Evolutionary conservation across 2,888 invertebrate genomes (phyloP), one percentile per base, ranked within the genome.

Genomic region (Ichneumoninae sp.): DNA sequence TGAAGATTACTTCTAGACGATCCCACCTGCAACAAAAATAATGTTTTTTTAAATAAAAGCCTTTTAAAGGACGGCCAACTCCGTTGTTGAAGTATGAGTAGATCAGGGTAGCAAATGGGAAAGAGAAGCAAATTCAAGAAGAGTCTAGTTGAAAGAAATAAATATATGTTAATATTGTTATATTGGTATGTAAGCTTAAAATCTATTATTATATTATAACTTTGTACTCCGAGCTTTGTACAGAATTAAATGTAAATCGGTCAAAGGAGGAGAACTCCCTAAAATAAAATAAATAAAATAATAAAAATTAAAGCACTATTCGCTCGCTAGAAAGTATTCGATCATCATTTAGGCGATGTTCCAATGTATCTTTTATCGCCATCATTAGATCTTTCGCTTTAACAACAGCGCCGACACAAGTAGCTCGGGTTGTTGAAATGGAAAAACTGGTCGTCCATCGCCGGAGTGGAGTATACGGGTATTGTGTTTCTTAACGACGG

Each of bases 361-460:
- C 66, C 40, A 74, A 74, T 65, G 76, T 70, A 73, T 57, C 78
- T 78, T 78, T 78, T 75, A 84, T 84, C 75, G 78, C 70, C 78
- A 78, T 84, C 81, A 78, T 84, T 75, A 84, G 74, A 84, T 78
- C 68, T 78, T 74, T 65, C 81, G 74, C 74, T 75, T 75, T 77
- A 66, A 75, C 81, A 78, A 47, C 65, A 70, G 74, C 65, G 36
- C 44, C 57, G 84, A 78, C 73, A 78, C 81, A 47, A 70, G 78
- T 74, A 47, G 78, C 74, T 74, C 69, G 74, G 69, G 81, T 70
- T 78, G 69, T 44, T 57, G 40, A 81, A 77, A 85, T 22, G 54
- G 88, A 87, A 90, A 87, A 88, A 87, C 81, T 79, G 88, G 89
- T 89, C 90, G 89, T 90, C 89, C 89, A 89, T 89, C 89, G 86